phyloP scores from a whole-genome alignment of 30 jellyfish, hydroid and myxozoan species.

The Turritopsis dohrnii region DNA sequence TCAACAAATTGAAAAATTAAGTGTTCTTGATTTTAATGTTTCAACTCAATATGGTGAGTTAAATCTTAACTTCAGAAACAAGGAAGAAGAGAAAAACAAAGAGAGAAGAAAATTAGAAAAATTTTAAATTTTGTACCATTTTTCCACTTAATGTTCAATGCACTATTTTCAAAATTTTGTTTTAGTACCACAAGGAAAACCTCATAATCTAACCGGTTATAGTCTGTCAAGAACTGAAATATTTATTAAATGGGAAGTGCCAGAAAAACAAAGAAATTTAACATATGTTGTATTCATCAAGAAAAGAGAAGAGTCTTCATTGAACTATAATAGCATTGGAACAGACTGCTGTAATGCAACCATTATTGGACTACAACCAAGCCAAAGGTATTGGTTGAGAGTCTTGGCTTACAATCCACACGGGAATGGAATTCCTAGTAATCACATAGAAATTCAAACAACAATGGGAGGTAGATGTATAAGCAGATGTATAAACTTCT shows the following conservation, averaged over 20 bases:
- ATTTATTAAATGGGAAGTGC: background rate
- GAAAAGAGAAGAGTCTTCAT: background rate
- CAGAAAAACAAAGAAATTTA: background rate
- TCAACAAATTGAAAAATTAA: background rate
- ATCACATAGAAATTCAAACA: background rate
- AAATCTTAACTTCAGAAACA: no score
- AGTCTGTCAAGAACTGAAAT: background rate
- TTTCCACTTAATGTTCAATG: no score
- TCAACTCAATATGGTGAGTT: background rate
- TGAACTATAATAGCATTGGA: background rate
- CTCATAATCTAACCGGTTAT: background rate
- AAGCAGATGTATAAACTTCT: background rate
- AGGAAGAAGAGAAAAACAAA: no score
- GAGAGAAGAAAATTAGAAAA: no score
- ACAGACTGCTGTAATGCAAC: background rate
- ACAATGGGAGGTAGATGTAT: background rate
- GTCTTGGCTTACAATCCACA: background rate
- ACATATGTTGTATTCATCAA: background rate
- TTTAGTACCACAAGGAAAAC: background rate
- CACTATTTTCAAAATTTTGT: background rate
- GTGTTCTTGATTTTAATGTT: background rate
- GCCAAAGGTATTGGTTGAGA: background rate
- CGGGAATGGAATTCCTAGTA: background rate
- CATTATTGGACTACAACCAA: background rate
- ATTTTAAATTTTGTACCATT: no score